Evolutionary conservation across 2,797 vertebrate genomes (phyloP), one percentile per base, ranked within the genome.

Genomic region (Takifugu ocellatus): DNA sequence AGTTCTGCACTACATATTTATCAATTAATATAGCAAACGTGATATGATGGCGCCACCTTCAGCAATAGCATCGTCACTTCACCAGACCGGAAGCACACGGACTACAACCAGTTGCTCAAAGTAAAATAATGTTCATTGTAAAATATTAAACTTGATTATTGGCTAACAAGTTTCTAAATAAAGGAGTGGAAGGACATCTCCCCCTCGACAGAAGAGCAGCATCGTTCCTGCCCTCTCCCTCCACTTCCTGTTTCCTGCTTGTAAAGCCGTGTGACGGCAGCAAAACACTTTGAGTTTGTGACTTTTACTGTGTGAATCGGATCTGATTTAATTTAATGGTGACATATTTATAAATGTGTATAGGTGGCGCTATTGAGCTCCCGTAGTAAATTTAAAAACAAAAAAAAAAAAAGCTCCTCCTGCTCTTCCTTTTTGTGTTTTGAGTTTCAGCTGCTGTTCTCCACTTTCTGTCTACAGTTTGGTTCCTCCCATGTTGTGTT

Each of bases 1-100:
- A 44, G 31, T 51, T 43, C 75, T 77, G 82, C 82, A 88, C 84
- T 84, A 80, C 81, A 66, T 82, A 82, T 76, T 83, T 82, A 76
- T 74, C 46, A 79, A 78, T 78, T 78, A 62, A 71, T 66, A 70
- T 65, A 78, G 78, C 79, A 77, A 77, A 14, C 2, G 36, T 5
- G 36, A 14, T 66, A 71, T 84, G 72, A 25, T 25, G 64, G 47
- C 33, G 1, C 25, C 49, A 42, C 46, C 42, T 43, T 59, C 54
- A 59, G 52, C 46, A 49, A 42, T 49, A 1, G 2, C 62, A 39
- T 33, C 29, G 6, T n/a, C 36, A n/a, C 5, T 31, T 4, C 45
- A 25, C 26, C 56, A 27, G 45, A 56, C 27, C 42, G 45, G 49
- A 65, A 54, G 31, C 1, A 2, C 1, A 21, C 16, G 4, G 56